phyloP scores from a whole-genome alignment of 2,797 vertebrate genomes.

The Thalassophryne amazonica region DNA sequence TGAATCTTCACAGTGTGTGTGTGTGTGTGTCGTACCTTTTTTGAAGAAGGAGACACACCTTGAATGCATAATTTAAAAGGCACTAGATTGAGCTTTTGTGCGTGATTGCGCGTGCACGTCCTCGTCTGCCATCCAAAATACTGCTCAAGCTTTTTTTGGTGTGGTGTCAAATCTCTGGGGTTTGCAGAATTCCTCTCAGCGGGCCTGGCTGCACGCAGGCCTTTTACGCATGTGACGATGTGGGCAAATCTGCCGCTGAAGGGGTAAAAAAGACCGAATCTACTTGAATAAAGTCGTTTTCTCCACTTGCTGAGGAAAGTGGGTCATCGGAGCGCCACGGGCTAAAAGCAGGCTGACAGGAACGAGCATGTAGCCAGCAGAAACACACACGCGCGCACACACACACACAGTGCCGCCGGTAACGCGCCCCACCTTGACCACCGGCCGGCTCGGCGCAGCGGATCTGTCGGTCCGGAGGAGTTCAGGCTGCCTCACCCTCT shows the following conservation, averaged over 20 bases:
- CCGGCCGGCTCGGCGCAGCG: conserved; percentile 38
- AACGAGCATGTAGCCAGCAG: conserved; percentile 22
- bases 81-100: too few relatives aligned
- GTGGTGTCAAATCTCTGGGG: conserved; percentile 20
- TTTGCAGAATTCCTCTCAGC: conserved; percentile 19
- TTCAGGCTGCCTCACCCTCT: conserved; percentile 54
- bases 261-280: neutral
- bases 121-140: too few relatives aligned
- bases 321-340: conserved; percentile 57
- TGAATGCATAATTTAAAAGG: too few relatives aligned
- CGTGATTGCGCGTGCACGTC: too few relatives aligned
- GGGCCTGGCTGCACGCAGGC: conserved; percentile 46
- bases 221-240: conserved; percentile 27
- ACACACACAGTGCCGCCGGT: neutral
- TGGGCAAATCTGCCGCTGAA: neutral
- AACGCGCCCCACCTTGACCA: conserved; percentile 65
- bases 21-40: too few relatives aligned
- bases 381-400: conserved; percentile 15
- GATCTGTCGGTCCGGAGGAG: conserved; percentile 35
- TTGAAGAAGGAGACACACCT: too few relatives aligned
- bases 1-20: too few relatives aligned
- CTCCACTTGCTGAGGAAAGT: conserved; percentile 41
- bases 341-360: conserved; percentile 36
- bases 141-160: too few relatives aligned
- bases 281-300: conserved; percentile 22